These are phyloP conservation scores for Plebejus anna DNA, from an alignment of 2,888 invertebrate genomes.

Conservation along the genomic window DNA sequence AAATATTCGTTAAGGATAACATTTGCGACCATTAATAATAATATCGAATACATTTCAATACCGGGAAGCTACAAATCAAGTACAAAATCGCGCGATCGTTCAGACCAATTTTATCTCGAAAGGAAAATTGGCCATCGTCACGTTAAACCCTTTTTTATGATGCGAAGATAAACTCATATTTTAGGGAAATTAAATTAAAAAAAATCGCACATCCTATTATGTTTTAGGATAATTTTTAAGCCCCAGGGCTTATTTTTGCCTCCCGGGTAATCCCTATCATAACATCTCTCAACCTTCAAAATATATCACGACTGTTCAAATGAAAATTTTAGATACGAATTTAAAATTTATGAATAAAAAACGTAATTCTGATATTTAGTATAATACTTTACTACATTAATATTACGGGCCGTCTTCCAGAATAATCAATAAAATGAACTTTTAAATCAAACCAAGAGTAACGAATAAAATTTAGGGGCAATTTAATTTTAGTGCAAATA, in stretches of 20 bases:
- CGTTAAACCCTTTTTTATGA: constrained; percentile 32
- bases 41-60: constrained; percentile 60
- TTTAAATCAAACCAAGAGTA: constrained; percentile 14
- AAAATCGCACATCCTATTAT: constrained; percentile 15
- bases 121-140: constrained; percentile 34
- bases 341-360: neutral
- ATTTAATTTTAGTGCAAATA: constrained; percentile 1
- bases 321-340: neutral
- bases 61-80: constrained; percentile 42
- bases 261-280: constrained; percentile 2
- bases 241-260: neutral
- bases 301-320: neutral
- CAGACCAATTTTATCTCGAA: constrained; percentile 32
- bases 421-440: neutral
- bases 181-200: constrained; percentile 25
- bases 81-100: constrained; percentile 36
- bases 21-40: constrained; percentile 63
- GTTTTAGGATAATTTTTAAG: constrained; percentile 17
- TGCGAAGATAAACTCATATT: constrained; percentile 30
- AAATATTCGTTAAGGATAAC: constrained; percentile 72
- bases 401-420: too few species aligned
- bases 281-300: constrained; percentile 1
- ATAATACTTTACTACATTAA: too few species aligned
- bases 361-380: neutral
- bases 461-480: neutral